Evolutionary conservation across 2,113 vertebrate genomes (phyloP).

Genomic region (Dromas ardeola): DNA sequence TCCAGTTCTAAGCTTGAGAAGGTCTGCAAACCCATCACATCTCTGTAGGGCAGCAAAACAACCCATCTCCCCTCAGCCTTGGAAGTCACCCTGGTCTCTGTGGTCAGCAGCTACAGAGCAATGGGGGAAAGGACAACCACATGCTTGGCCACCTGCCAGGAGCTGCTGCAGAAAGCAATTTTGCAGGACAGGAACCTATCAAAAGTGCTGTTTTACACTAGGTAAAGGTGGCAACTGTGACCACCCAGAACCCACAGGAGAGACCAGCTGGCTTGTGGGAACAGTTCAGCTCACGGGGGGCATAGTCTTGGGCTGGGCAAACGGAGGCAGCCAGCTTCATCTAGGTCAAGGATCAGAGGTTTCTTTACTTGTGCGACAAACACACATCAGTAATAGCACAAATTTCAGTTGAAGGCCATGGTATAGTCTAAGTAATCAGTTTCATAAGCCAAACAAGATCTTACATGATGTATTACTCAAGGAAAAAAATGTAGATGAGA

Average conservation of each 20-base stretch:
- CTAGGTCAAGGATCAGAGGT: no score
- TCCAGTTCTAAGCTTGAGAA: background rate
- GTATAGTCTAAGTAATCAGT: background rate
- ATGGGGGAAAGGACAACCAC: background rate
- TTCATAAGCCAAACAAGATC: background rate
- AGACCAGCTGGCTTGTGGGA: background rate
- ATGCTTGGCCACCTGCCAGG: fast-evolving
- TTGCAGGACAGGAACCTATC: background rate
- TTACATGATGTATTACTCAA: background rate
- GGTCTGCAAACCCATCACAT: background rate
- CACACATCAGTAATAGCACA: fast-evolving
- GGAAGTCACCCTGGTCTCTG: fast-evolving
- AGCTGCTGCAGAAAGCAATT: background rate
- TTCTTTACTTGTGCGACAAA: background rate
- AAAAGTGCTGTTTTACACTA: background rate
- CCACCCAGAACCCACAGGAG: fast-evolving
- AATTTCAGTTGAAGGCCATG: fast-evolving
- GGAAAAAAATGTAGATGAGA: background rate
- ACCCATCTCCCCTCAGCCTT: background rate
- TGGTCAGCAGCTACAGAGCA: fast-evolving
- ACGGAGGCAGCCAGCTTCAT: background rate
- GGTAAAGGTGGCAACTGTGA: background rate
- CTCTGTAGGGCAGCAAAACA: background rate
- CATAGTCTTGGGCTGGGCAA: background rate
- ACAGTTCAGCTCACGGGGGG: background rate